Evolutionary conservation across 1,140 invertebrate species (phyloP).

Genomic region (Coptotermes formosanus): DNA sequence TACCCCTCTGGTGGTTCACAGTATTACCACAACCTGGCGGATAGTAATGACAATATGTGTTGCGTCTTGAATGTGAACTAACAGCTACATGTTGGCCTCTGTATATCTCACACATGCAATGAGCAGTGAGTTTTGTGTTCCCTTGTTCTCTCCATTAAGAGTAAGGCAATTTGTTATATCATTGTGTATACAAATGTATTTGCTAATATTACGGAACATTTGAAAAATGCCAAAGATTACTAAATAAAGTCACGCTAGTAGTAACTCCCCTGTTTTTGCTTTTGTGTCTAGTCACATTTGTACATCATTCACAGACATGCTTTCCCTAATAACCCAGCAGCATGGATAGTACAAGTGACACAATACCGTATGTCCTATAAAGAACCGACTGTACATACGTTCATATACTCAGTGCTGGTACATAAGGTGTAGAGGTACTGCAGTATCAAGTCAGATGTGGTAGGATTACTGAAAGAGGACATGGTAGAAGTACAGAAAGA

Average conservation of each 20-base stretch:
- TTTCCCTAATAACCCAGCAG: too few relatives aligned
- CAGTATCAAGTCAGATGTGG: too few relatives aligned
- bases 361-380: too few relatives aligned
- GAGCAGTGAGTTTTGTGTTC: conserved; percentile 7
- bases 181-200: conserved; percentile 12
- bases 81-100: background rate
- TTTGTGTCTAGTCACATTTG: background rate
- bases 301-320: too few relatives aligned
- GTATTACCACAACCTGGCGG: background rate
- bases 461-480: too few relatives aligned
- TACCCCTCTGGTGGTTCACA: background rate
- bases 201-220: conserved; percentile 12
- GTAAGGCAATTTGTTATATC: conserved; percentile 13
- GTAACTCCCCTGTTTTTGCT: background rate
- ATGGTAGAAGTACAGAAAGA: too few relatives aligned
- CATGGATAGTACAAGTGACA: too few relatives aligned
- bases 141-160: background rate
- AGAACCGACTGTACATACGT: too few relatives aligned
- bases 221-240: conserved; percentile 12
- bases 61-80: background rate
- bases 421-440: too few relatives aligned
- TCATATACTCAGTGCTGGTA: too few relatives aligned
- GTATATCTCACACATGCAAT: background rate
- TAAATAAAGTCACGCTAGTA: conserved; percentile 11
- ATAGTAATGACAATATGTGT: background rate